Percentiles rank a stretch among this genome's conserved stretches.
phyloP scores from a whole-genome alignment of 2,113 vertebrate species.

The Saccopteryx leptura region DNA sequence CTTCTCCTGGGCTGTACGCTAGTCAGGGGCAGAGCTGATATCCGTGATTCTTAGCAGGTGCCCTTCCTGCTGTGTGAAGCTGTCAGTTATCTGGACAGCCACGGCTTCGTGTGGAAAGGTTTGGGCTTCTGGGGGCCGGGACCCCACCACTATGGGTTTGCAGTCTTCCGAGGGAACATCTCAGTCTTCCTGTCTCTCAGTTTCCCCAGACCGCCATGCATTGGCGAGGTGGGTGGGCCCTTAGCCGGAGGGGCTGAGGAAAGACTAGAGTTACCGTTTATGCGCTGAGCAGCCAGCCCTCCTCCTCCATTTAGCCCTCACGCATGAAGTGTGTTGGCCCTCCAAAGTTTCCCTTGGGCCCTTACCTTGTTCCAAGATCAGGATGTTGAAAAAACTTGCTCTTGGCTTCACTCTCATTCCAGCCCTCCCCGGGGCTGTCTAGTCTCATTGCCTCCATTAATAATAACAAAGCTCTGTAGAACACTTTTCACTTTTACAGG shows the following conservation, averaged over 20 bases:
- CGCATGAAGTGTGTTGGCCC: not conserved
- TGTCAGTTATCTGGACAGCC: not conserved
- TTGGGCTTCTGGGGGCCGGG: not conserved
- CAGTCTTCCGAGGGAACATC: not conserved
- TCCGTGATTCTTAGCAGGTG: not conserved
- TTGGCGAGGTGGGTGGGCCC: not conserved
- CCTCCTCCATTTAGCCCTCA: not conserved
- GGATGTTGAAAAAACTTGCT: slow-evolving; percentile 6
- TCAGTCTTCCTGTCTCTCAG: not conserved
- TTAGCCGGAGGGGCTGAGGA: not conserved
- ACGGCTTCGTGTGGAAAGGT: not conserved
- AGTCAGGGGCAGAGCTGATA: not conserved
- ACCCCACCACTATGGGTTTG: not conserved
- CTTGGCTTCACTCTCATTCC: not conserved
- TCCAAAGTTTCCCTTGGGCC: not conserved
- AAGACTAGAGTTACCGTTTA: not conserved
- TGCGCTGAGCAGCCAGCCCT: not conserved
- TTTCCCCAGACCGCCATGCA: not conserved
- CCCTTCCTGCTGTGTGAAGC: not conserved
- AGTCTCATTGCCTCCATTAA: not conserved
- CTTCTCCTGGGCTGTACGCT: not conserved
- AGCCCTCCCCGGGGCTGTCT: not conserved
- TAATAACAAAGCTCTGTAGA: not conserved
- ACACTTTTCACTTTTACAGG: not conserved
- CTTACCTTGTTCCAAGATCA: not conserved